Percentiles rank a stretch among this genome's conserved stretches.
Evolutionary conservation across 2,113 vertebrate genomes (phyloP).

Genomic region (Sinocyclocheilus anshuiensis): DNA sequence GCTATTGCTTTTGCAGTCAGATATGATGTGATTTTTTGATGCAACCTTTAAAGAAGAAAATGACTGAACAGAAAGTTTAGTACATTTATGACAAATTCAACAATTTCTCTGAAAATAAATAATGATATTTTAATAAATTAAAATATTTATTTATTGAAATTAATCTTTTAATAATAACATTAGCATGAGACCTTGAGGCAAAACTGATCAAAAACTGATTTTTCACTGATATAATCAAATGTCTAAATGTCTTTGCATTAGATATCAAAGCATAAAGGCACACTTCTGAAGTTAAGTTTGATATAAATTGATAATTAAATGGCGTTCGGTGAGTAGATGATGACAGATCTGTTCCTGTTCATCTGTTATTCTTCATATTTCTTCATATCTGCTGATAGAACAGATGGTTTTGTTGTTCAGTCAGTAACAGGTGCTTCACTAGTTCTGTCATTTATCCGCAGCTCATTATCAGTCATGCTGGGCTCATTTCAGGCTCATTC

Average conservation of each 20-base stretch:
- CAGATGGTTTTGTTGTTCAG: neutral
- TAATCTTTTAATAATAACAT: neutral
- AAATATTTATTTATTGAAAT: neutral
- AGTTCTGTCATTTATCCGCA: neutral
- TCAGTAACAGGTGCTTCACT: conserved; percentile 4
- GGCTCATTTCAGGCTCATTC: conserved; percentile 12
- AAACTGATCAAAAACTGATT: no score
- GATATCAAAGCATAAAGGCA: neutral
- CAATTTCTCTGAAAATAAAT: neutral
- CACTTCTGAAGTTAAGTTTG: neutral
- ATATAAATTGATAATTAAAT: no score
- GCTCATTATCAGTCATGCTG: conserved; percentile 10
- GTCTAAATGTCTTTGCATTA: no score
- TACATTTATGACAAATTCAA: neutral
- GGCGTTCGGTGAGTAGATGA: neutral
- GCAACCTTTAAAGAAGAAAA: no score
- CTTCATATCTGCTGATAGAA: neutral
- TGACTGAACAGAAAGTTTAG: no score
- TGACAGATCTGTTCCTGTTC: neutral
- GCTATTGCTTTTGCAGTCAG: no score
- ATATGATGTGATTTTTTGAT: no score
- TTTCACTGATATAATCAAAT: no score
- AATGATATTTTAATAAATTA: no score
- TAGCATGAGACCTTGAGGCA: neutral
- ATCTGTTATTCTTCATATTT: conserved; percentile 3